phyloP scores from a whole-genome alignment of 2,113 vertebrate species.

The Syngnathus scovelli region DNA sequence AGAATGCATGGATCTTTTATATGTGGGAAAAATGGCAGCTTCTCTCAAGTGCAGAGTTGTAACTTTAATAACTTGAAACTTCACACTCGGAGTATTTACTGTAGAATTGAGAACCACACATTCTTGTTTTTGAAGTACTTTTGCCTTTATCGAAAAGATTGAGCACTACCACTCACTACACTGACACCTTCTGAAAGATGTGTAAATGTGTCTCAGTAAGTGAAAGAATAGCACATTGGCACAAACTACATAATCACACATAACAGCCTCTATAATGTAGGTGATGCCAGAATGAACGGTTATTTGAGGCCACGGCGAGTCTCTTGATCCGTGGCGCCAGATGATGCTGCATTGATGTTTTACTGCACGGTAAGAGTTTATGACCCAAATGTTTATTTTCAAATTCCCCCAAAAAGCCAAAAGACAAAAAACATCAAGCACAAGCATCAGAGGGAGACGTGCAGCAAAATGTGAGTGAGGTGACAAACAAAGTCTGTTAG shows the following conservation, averaged over 20 bases:
- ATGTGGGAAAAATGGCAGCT: slow-evolving; percentile 24
- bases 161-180: background rate
- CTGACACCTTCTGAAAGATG: background rate
- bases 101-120: slow-evolving; percentile 8
- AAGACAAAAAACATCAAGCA: slow-evolving; percentile 29
- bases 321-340: slow-evolving; percentile 5
- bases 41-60: slow-evolving; percentile 30
- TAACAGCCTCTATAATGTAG: background rate
- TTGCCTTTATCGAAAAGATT: slow-evolving; percentile 1
- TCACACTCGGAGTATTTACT: background rate
- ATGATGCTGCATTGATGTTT: slow-evolving; percentile 6
- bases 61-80: slow-evolving; percentile 5
- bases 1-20: slow-evolving; percentile 10
- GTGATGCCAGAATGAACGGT: slow-evolving; percentile 11
- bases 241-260: slow-evolving; percentile 1
- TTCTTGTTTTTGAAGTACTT: slow-evolving; percentile 7
- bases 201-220: background rate
- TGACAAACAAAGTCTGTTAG: slow-evolving; percentile 34
- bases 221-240: slow-evolving; percentile 9
- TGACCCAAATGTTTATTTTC: background rate
- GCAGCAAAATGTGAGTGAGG: slow-evolving; percentile 28
- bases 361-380: slow-evolving; percentile 5
- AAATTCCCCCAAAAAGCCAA: slow-evolving; percentile 1
- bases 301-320: slow-evolving; percentile 13
- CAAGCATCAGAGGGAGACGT: slow-evolving; percentile 26